Percentiles rank a stretch among this genome's conserved stretches.
These are phyloP conservation scores for Lophius americanus DNA, from an alignment of 2,797 vertebrate species.

Conservation along the genomic window DNA sequence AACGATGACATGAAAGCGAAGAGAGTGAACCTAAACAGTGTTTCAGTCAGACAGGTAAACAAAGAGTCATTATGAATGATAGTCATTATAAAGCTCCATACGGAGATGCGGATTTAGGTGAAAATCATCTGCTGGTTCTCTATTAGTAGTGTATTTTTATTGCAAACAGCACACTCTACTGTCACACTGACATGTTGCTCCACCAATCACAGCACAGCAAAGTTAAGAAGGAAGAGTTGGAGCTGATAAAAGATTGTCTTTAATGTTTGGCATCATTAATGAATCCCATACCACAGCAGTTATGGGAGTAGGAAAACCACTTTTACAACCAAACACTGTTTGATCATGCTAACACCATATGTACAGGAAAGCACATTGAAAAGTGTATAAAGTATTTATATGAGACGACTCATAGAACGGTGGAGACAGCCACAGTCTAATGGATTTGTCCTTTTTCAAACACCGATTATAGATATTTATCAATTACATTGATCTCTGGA, in stretches of 20 bases:
- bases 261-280: conserved; percentile 92
- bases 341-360: conserved; percentile 98
- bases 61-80: too few relatives aligned
- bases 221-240: conserved; percentile 38
- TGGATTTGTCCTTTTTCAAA: conserved; percentile 93
- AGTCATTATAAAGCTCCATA: too few relatives aligned
- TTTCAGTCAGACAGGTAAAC: too few relatives aligned
- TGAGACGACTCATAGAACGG: conserved; percentile 90
- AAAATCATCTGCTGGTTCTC: too few relatives aligned
- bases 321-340: conserved; percentile 87
- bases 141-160: neutral
- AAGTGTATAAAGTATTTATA: conserved; percentile 93
- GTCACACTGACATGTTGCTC: conserved; percentile 12
- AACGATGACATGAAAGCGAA: too few relatives aligned
- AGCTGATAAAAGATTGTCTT: conserved; percentile 85
- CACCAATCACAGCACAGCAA: conserved; percentile 30
- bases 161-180: conserved; percentile 49
- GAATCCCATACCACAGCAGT: conserved; percentile 97
- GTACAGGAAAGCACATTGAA: conserved; percentile 95
- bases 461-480: conserved; percentile 95
- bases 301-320: conserved; percentile 87
- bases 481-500: conserved; percentile 87
- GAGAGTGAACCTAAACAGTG: too few relatives aligned
- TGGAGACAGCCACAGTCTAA: conserved; percentile 91
- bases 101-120: too few relatives aligned